phyloP scores from a whole-genome alignment of 23 tunicate genomes.

The Trididemnum miniatum region DNA sequence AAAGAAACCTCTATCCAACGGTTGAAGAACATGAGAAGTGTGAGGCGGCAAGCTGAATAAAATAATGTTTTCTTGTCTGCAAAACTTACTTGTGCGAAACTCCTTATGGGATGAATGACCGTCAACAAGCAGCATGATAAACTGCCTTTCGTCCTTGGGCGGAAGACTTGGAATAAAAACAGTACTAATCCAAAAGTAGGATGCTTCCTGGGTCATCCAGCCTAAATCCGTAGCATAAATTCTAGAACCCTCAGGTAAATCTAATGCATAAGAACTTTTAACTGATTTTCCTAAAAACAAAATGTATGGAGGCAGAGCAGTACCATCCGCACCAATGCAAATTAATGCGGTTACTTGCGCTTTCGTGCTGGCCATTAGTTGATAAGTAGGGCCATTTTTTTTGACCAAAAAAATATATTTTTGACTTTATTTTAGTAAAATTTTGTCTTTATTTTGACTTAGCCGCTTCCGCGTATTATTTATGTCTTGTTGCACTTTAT shows the following conservation, averaged over 20 bases:
- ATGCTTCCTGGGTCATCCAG: conserved; percentile 5
- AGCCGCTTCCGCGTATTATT: too few relatives aligned
- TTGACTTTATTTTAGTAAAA: too few relatives aligned
- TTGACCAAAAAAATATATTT: too few relatives aligned
- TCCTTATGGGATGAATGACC: too few relatives aligned
- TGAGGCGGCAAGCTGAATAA: not conserved
- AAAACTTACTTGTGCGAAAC: too few relatives aligned
- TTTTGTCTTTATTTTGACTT: too few relatives aligned
- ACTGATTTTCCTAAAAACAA: conserved; percentile 3
- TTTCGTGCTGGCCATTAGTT: not conserved
- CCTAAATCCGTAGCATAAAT: not conserved
- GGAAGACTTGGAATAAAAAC: too few relatives aligned
- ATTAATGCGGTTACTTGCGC: not conserved
- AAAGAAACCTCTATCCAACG: not conserved
- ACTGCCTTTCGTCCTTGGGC: too few relatives aligned
- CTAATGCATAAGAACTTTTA: not conserved
- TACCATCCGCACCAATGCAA: not conserved
- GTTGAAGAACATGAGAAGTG: conserved; percentile 1
- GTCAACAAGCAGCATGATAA: too few relatives aligned
- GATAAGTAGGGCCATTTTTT: too few relatives aligned
- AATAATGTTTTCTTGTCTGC: too few relatives aligned
- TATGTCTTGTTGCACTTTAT: too few relatives aligned
- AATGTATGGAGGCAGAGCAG: not conserved
- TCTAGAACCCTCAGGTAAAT: not conserved
- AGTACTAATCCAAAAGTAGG: not conserved